Conservation (phyloP, 2,113 vertebrate genomes). For the Phycodurus eques region DNA sequence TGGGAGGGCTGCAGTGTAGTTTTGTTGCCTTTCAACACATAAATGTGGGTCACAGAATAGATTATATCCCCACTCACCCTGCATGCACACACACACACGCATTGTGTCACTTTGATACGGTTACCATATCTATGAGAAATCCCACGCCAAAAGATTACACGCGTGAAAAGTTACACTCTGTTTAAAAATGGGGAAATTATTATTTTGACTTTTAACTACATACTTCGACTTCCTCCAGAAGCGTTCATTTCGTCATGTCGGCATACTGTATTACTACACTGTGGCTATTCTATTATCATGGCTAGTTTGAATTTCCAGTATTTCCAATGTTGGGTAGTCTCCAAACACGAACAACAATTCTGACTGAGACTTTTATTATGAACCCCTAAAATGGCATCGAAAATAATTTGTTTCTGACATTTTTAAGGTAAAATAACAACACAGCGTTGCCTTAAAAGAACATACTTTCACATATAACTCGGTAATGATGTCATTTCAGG, state of each 20-base stretch:
- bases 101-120: slow-evolving; percentile 58
- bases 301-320: too few species aligned
- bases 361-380: neutral
- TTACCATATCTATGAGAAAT: slow-evolving; percentile 24
- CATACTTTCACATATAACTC: neutral
- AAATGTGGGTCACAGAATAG: slow-evolving; percentile 73
- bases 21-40: slow-evolving; percentile 62
- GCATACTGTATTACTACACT: neutral
- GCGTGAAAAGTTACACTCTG: slow-evolving; percentile 49
- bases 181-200: slow-evolving; percentile 57
- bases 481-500: neutral
- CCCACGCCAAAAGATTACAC: slow-evolving; percentile 55
- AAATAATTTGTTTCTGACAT: neutral
- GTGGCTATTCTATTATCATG: too few species aligned
- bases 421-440: neutral
- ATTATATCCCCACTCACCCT: slow-evolving; percentile 55
- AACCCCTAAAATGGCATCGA: neutral
- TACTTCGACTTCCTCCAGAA: too few species aligned
- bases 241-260: neutral
- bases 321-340: too few species aligned
- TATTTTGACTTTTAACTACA: slow-evolving; percentile 1
- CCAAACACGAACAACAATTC: neutral
- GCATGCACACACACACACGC: slow-evolving; percentile 35
- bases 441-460: neutral
- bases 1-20: slow-evolving; percentile 51